Conservation (phyloP, 2,797 vertebrate species). For the Lindbergichthys nudifrons region DNA sequence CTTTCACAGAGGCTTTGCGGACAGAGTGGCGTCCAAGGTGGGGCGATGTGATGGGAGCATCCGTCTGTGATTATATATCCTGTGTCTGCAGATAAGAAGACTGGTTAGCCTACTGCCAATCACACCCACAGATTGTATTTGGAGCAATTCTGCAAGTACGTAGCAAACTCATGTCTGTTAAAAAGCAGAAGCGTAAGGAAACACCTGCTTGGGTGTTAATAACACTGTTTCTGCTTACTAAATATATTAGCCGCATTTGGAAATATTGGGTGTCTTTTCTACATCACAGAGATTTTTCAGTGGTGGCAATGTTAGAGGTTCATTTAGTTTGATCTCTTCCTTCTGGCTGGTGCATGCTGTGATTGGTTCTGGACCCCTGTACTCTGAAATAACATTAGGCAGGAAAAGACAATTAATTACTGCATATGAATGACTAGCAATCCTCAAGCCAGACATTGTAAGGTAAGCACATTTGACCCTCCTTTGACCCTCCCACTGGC, state of each 20-base stretch:
- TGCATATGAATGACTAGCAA: slow-evolving; percentile 5
- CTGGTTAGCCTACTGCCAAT: slow-evolving; percentile 77
- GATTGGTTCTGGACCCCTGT: not conserved
- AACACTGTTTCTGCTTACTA: not conserved
- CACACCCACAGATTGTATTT: slow-evolving; percentile 56
- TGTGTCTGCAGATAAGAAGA: slow-evolving; percentile 67
- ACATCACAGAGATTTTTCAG: slow-evolving; percentile 7
- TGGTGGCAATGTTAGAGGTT: slow-evolving; percentile 17
- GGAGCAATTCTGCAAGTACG: slow-evolving; percentile 46
- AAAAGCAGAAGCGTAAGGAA: slow-evolving; percentile 56
- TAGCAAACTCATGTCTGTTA: slow-evolving; percentile 58
- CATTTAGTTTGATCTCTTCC: not conserved
- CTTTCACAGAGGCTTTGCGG: slow-evolving; percentile 34
- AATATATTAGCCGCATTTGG: slow-evolving; percentile 18
- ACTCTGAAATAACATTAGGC: not conserved
- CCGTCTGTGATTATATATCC: slow-evolving; percentile 56
- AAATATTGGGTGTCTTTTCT: slow-evolving; percentile 18
- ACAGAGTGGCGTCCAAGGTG: slow-evolving; percentile 41
- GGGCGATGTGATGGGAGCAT: slow-evolving; percentile 30
- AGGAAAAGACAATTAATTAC: not conserved
- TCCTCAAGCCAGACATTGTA: not conserved
- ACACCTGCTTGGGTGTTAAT: slow-evolving; percentile 35
- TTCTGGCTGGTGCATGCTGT: slow-evolving; percentile 9
- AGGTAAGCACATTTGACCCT: not conserved
- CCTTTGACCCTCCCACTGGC: not conserved